Conservation (phyloP, 1,140 invertebrate genomes). For the Myzus persicae region DNA sequence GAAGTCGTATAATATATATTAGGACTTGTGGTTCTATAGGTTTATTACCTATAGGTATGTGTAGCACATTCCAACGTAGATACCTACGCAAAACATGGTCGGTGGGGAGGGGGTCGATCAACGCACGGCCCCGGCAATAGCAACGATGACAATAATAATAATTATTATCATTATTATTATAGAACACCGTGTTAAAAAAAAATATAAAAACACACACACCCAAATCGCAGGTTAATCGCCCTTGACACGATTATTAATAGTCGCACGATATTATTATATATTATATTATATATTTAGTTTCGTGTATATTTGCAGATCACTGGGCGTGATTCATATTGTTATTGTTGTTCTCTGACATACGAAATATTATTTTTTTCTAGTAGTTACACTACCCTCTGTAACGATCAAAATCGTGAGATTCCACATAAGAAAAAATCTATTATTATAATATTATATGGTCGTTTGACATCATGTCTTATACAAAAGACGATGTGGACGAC, state of each 20-base stretch:
- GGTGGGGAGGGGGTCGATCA: not conserved
- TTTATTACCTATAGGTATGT: not conserved
- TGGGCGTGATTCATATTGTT: slow-evolving; percentile 21
- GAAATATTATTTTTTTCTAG: not conserved
- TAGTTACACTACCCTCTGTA: not conserved
- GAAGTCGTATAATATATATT: too few relatives aligned
- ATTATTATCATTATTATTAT: slow-evolving; percentile 40
- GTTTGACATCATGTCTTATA: not conserved
- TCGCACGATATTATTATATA: slow-evolving; percentile 35
- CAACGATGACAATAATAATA: not conserved
- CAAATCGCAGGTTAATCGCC: slow-evolving; percentile 49
- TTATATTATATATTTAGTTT: not conserved
- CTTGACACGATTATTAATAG: slow-evolving; percentile 57
- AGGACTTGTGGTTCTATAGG: not conserved
- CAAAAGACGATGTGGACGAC: not conserved
- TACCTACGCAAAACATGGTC: not conserved
- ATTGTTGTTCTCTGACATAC: not conserved
- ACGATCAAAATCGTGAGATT: slow-evolving; percentile 20
- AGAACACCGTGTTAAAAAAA: slow-evolving; percentile 16
- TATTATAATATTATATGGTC: not conserved
- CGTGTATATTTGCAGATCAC: slow-evolving; percentile 3
- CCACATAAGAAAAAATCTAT: not conserved
- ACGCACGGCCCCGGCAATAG: not conserved
- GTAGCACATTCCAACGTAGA: not conserved
- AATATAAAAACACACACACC: slow-evolving; percentile 42